Conservation (phyloP, 1,140 invertebrate genomes). For the Zaprionus inermis region DNA sequence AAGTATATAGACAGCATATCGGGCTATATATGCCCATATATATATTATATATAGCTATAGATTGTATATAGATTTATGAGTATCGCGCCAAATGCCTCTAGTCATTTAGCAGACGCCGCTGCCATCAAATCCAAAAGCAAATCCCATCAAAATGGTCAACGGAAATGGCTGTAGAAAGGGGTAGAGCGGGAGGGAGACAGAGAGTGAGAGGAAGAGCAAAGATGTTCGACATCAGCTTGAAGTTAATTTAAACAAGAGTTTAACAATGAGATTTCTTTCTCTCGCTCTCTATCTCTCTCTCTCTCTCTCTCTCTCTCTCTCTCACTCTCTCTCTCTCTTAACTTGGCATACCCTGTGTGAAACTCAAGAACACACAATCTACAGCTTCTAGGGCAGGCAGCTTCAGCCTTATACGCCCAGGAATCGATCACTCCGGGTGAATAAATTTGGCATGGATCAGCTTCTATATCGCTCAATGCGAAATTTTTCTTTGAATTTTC, state of each 20-base stretch:
- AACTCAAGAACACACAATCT: not conserved
- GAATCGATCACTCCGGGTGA: too few species aligned
- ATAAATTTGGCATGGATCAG: not conserved
- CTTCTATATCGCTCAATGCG: not conserved
- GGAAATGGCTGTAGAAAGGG: not conserved
- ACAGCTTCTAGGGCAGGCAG: too few species aligned
- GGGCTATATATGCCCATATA: not conserved
- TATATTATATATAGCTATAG: not conserved
- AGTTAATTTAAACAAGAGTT: not conserved
- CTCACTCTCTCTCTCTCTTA: too few species aligned
- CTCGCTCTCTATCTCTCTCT: too few species aligned
- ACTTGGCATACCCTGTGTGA: not conserved
- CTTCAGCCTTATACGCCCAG: too few species aligned
- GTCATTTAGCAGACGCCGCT: constrained; percentile 11
- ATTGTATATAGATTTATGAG: constrained; percentile 17
- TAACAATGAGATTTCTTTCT: not conserved
- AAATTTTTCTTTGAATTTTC: not conserved
- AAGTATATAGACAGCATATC: not conserved
- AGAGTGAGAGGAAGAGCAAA: not conserved
- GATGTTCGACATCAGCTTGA: not conserved
- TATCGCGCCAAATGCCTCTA: constrained; percentile 10
- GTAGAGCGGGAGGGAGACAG: not conserved
- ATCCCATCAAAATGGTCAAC: not conserved
- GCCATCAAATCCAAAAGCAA: not conserved
- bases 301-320: too few species aligned